Evolutionary conservation across 2,888 invertebrate genomes (phyloP).

Genomic region (Lumbricus terrestris): DNA sequence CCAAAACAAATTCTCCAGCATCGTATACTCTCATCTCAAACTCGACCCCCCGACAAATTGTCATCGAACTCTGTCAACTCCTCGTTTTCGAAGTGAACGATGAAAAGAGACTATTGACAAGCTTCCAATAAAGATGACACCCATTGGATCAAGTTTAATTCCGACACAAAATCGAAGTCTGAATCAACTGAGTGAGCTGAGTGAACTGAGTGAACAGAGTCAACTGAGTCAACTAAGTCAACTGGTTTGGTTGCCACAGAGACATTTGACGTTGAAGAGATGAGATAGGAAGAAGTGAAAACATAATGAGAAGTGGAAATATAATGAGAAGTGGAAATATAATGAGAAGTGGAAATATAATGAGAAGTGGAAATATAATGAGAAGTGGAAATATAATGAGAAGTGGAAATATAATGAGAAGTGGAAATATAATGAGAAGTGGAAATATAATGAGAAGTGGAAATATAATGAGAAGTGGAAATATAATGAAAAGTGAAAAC

Average conservation of each 20-base stretch:
- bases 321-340: not conserved
- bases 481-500: too few species aligned
- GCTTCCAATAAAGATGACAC: not conserved
- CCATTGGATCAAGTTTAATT: not conserved
- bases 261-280: not conserved
- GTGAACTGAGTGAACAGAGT: too few species aligned
- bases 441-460: not conserved
- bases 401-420: not conserved
- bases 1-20: not conserved
- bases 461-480: not conserved
- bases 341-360: not conserved
- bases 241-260: too few species aligned
- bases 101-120: not conserved
- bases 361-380: not conserved
- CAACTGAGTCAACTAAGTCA: too few species aligned
- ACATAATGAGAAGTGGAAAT: too few species aligned
- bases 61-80: too few species aligned
- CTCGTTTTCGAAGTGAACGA: not conserved
- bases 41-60: too few species aligned
- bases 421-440: not conserved
- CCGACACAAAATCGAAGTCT: not conserved
- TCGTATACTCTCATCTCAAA: too few species aligned
- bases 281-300: too few species aligned
- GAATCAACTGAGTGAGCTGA: not conserved
- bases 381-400: not conserved